Evolutionary conservation across 2,113 vertebrate species (phyloP), one percentile per base, ranked within the genome.

Genomic region (Casuarius casuarius): DNA sequence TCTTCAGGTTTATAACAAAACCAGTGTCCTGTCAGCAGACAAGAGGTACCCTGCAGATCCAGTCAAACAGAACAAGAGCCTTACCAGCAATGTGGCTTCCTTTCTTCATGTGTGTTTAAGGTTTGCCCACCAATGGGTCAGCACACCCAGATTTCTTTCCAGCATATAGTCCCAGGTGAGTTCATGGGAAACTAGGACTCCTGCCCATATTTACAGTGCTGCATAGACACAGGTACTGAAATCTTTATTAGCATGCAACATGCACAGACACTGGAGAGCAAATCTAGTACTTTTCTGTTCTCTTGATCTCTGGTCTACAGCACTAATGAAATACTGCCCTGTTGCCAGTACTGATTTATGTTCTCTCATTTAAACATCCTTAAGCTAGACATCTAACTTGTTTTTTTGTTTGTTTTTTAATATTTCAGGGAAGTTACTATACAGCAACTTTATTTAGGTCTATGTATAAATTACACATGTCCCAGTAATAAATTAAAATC

Each of bases 21-120:
- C 31, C 29, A 23, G 48, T 22, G 40, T 33, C 71, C 44, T 28
- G 61, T n/a, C 26, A n/a, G 35, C 26, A 38, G 31, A 78, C 18
- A 77, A 51, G 15, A 13, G 11, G 20, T 46, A 73, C 12, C 1
- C 1, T 10, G 10, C 51, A 1, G 1, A 89, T 4, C 59, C 31
- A n/a, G 22, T 29, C n/a, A 56, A 33, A 23, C 18, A 84, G 35
- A 40, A 25, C 9, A 89, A 26, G 56, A 59, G 25, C 8, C 31
- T 28, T 19, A 26, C 11, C 25, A 63, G 67, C 46, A 63, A 56
- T 48, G 20, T 0, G 0, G 6, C 7, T 0, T 0, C 29, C 17
- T 48, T 61, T 49, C 20, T 23, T 44, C 29, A n/a, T 62, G 28
- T 1, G 5, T 25, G 28, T 3, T 0, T 9, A 19, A 13, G 28